These are phyloP conservation scores for Maniola jurtina DNA, from an alignment of 1,140 invertebrate genomes.

Conservation along the genomic window DNA sequence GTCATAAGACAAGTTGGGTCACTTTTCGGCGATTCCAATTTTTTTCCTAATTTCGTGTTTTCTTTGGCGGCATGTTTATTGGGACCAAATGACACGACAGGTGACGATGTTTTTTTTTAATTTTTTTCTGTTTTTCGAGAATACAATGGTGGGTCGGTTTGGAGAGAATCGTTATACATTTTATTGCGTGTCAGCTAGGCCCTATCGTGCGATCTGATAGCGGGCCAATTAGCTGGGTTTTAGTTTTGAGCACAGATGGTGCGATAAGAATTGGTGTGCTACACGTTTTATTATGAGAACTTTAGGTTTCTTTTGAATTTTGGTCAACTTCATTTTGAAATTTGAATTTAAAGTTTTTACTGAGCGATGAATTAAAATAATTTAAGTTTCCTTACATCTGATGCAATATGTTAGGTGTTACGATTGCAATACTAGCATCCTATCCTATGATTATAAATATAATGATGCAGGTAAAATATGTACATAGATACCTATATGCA, in stretches of 20 bases:
- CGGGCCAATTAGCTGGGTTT: slow-evolving; percentile 62
- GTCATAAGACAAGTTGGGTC: slow-evolving; percentile 59
- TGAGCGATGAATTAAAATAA: no score
- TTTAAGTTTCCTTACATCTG: no score
- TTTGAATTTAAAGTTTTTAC: no score
- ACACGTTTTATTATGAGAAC: slow-evolving; percentile 21
- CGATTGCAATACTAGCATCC: no score
- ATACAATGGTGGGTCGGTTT: slow-evolving; percentile 41
- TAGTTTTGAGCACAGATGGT: slow-evolving; percentile 61
- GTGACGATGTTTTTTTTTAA: slow-evolving; percentile 63
- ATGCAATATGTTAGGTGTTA: no score
- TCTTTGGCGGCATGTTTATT: slow-evolving; percentile 74
- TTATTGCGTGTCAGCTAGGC: slow-evolving; percentile 63
- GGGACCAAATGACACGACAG: slow-evolving; percentile 77
- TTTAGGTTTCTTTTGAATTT: slow-evolving; percentile 27
- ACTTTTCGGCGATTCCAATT: slow-evolving; percentile 61
- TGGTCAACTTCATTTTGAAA: no score
- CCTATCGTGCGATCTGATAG: slow-evolving; percentile 53
- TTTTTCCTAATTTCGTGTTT: slow-evolving; percentile 68
- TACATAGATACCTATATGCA: no score
- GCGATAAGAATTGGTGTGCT: slow-evolving; percentile 43
- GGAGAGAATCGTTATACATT: slow-evolving; percentile 70
- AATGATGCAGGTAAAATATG: no score
- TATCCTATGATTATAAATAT: no score
- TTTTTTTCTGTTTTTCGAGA: slow-evolving; percentile 39